Evolutionary conservation across 2,888 invertebrate genomes (phyloP).

Genomic region (Druceiella hillmani): DNA sequence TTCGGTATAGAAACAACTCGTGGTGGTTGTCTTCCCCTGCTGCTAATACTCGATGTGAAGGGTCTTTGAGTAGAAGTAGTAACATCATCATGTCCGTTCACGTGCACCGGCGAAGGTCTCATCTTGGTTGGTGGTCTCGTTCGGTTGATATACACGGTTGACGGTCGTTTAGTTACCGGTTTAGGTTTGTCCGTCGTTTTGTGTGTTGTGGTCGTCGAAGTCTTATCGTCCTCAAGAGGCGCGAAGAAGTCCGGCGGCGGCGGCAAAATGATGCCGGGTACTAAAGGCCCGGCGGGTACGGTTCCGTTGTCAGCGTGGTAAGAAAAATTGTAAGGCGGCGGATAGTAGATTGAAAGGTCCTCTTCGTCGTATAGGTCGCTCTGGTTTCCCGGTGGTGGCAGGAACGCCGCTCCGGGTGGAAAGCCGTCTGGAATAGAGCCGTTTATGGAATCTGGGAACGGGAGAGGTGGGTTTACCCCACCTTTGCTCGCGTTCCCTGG

Average conservation of each 20-base stretch:
- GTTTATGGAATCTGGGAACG: conserved; percentile 52
- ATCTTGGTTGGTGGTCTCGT: conserved; percentile 45
- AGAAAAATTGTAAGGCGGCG: conserved; percentile 85
- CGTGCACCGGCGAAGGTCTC: conserved; percentile 37
- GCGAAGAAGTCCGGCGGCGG: conserved; percentile 87
- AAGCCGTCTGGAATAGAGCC: conserved; percentile 53
- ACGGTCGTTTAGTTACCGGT: conserved; percentile 33
- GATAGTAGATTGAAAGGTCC: conserved; percentile 87
- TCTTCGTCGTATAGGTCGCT: conserved; percentile 81
- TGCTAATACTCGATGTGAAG: conserved; percentile 39
- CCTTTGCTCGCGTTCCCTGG: conserved; percentile 54
- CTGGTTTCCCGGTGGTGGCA: conserved; percentile 67
- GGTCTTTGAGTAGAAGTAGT: conserved; percentile 37
- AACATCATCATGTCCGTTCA: no score
- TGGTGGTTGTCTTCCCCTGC: conserved; percentile 39
- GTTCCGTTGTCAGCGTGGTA: conserved; percentile 73
- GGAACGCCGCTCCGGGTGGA: conserved; percentile 52
- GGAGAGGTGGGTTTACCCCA: conserved; percentile 35
- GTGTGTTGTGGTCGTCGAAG: conserved; percentile 32
- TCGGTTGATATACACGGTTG: conserved; percentile 34
- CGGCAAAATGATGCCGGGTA: conserved; percentile 82
- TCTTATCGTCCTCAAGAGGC: conserved; percentile 52
- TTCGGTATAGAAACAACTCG: conserved; percentile 35
- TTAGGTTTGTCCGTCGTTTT: conserved; percentile 30
- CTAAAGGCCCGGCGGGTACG: conserved; percentile 79